Conservation (phyloP, 2,888 invertebrate genomes). For the Thysanoteuthis rhombus region DNA sequence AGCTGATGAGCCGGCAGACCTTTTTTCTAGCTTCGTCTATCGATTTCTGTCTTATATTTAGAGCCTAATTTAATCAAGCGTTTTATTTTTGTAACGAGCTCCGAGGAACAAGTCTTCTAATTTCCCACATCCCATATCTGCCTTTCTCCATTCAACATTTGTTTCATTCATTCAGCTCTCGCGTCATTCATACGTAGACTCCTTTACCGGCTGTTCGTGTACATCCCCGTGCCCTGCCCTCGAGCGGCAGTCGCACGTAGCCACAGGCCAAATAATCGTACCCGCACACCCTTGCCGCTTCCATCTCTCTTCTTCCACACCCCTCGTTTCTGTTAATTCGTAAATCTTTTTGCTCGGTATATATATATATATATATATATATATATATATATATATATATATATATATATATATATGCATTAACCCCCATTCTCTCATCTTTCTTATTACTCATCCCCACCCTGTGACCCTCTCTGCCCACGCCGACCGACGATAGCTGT, state of each 20-base stretch:
- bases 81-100: background rate
- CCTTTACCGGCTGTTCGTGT: background rate
- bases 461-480: background rate
- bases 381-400: background rate
- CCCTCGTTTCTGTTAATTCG: background rate
- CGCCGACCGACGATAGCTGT: background rate
- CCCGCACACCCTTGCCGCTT: background rate
- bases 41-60: background rate
- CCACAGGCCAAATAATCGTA: background rate
- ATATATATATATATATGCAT: background rate
- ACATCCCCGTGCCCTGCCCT: background rate
- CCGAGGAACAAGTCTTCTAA: background rate
- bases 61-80: background rate
- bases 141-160: background rate
- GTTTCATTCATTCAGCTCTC: background rate
- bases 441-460: background rate
- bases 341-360: background rate
- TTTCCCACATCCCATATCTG: background rate
- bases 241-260: background rate
- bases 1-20: no score
- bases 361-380: background rate
- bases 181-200: background rate
- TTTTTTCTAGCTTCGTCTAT: background rate
- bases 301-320: background rate
- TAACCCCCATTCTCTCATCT: background rate